Evolutionary conservation across 2,113 vertebrate species (phyloP).

Genomic region (Oreochromis niloticus): DNA sequence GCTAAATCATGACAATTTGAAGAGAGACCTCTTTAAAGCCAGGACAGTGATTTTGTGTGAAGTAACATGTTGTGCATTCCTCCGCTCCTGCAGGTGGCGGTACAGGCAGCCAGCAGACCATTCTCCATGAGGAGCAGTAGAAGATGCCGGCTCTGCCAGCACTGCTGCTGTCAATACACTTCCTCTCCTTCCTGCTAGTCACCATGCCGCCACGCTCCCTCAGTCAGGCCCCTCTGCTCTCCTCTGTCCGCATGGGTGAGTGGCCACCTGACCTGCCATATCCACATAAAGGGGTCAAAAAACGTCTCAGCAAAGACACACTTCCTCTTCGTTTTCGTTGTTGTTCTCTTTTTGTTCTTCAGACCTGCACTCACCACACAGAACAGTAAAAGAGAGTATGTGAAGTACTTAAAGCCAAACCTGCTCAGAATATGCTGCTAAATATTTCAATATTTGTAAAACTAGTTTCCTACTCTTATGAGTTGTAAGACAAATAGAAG

Average conservation of each 20-base stretch:
- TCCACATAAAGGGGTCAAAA: background rate
- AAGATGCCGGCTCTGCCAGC: constrained; percentile 96
- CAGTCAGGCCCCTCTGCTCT: constrained; percentile 80
- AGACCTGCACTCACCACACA: background rate
- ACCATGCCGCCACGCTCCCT: constrained; percentile 78
- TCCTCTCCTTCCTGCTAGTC: constrained; percentile 75
- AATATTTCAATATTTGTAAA: background rate
- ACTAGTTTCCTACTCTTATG: background rate
- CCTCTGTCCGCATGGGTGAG: constrained; percentile 91
- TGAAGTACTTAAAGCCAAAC: background rate
- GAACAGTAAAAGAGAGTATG: background rate
- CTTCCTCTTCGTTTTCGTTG: background rate
- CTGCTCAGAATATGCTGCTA: background rate
- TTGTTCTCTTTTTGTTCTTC: background rate
- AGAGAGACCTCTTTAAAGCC: background rate
- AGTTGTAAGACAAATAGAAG: background rate
- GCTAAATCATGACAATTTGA: background rate
- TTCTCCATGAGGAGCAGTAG: constrained; percentile 97
- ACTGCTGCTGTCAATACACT: constrained; percentile 86
- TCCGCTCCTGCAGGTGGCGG: constrained; percentile 79
- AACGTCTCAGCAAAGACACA: background rate
- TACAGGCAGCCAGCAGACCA: constrained; percentile 88
- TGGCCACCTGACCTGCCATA: background rate
- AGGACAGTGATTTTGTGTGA: background rate
- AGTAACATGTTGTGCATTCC: background rate